These are phyloP conservation scores for Myotis yumanensis DNA, from an alignment of 2,113 vertebrate species.

Conservation along the genomic window DNA sequence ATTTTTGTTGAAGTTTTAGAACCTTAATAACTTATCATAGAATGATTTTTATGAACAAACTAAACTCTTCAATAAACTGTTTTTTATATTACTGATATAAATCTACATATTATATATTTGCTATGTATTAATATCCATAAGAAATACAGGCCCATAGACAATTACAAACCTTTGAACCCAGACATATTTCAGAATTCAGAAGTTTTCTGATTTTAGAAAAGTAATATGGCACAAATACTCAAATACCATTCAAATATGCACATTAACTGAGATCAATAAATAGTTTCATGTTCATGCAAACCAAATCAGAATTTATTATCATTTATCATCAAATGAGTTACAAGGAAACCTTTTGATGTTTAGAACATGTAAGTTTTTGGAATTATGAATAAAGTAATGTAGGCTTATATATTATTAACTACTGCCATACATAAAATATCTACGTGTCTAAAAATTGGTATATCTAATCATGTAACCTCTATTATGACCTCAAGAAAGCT, in stretches of 20 bases:
- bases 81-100: background rate
- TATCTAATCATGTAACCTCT: constrained; percentile 19
- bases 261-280: background rate
- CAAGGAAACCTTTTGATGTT: constrained; percentile 8
- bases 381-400: constrained; percentile 21
- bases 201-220: constrained; percentile 34
- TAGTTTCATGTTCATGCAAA: background rate
- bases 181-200: background rate
- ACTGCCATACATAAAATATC: constrained; percentile 1
- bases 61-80: background rate
- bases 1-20: constrained; percentile 11
- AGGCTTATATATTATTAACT: background rate
- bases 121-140: background rate
- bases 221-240: background rate
- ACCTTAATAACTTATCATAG: background rate
- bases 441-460: background rate
- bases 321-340: background rate
- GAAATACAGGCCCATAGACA: background rate
- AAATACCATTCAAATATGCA: background rate
- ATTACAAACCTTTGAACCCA: background rate
- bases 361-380: background rate
- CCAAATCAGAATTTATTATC: background rate
- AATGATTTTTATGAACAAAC: background rate
- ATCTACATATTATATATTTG: background rate
- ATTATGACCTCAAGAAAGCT: background rate